Evolutionary conservation across 2,888 invertebrate species (phyloP).

Genomic region (Aethes cnicana): DNA sequence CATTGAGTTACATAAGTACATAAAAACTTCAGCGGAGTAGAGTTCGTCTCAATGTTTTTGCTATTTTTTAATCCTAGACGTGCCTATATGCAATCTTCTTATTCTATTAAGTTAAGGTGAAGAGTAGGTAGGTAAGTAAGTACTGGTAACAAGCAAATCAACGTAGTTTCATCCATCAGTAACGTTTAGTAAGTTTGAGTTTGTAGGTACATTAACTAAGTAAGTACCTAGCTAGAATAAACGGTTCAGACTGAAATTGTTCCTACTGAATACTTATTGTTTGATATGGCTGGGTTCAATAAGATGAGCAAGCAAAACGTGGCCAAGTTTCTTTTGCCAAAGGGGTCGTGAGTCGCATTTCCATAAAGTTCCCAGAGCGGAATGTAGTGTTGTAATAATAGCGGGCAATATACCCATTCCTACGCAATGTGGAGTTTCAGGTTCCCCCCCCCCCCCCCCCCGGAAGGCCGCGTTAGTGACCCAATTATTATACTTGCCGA

Average conservation of each 20-base stretch:
- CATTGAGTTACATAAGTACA: background rate
- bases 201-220: too few relatives aligned
- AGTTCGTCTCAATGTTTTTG: too few relatives aligned
- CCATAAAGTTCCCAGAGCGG: slow-evolving; percentile 68
- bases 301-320: slow-evolving; percentile 41
- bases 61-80: too few relatives aligned
- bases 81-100: too few relatives aligned
- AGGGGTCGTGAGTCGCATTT: slow-evolving; percentile 67
- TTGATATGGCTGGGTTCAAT: slow-evolving; percentile 20
- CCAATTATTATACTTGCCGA: slow-evolving; percentile 67
- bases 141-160: too few relatives aligned
- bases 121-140: too few relatives aligned
- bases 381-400: slow-evolving; percentile 71
- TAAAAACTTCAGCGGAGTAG: too few relatives aligned
- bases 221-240: background rate
- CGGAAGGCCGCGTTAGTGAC: slow-evolving; percentile 62
- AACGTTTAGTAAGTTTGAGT: too few relatives aligned
- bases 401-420: slow-evolving; percentile 64
- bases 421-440: slow-evolving; percentile 65
- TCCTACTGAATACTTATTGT: slow-evolving; percentile 7
- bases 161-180: too few relatives aligned
- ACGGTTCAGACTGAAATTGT: background rate
- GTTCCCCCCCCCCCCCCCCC: slow-evolving; percentile 48
- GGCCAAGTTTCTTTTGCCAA: slow-evolving; percentile 71
- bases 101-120: too few relatives aligned